Percentiles rank a stretch among this genome's conserved stretches.
Conservation (phyloP, 1,140 invertebrate species). For the Vollenhovia emeryi region DNA sequence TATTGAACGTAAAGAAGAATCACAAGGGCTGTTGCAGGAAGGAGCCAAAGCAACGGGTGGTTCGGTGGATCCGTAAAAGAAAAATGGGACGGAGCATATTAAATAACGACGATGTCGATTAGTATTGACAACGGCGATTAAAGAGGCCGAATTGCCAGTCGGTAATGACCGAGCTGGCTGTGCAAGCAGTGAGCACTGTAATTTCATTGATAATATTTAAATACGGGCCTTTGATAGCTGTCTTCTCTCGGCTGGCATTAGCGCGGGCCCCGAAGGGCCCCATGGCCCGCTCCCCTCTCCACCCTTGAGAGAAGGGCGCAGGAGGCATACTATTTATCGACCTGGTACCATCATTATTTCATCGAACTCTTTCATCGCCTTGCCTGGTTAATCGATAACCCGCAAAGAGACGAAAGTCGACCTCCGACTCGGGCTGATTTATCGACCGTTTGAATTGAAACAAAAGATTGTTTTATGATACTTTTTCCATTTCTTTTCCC, state of each 20-base stretch:
- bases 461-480: background rate
- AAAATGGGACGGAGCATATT: constrained; percentile 71
- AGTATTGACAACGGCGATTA: constrained; percentile 82
- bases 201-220: constrained; percentile 85
- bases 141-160: constrained; percentile 76
- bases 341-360: constrained; percentile 83
- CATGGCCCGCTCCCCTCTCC: background rate
- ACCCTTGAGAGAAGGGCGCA: constrained; percentile 34
- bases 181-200: constrained; percentile 76
- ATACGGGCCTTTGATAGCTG: constrained; percentile 82
- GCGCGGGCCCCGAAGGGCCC: constrained; percentile 59
- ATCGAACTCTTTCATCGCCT: constrained; percentile 83
- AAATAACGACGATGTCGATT: constrained; percentile 83
- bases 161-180: constrained; percentile 72
- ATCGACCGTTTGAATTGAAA: background rate
- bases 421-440: background rate
- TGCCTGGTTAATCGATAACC: constrained; percentile 76
- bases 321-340: constrained; percentile 81
- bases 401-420: constrained; percentile 42
- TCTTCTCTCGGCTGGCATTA: constrained; percentile 78
- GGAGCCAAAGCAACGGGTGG: background rate
- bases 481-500: background rate
- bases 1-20: background rate
- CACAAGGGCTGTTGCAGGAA: background rate
- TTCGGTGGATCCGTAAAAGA: constrained; percentile 1